Conservation (phyloP, 2,888 invertebrate species). For the Heteromurus nitidus region DNA sequence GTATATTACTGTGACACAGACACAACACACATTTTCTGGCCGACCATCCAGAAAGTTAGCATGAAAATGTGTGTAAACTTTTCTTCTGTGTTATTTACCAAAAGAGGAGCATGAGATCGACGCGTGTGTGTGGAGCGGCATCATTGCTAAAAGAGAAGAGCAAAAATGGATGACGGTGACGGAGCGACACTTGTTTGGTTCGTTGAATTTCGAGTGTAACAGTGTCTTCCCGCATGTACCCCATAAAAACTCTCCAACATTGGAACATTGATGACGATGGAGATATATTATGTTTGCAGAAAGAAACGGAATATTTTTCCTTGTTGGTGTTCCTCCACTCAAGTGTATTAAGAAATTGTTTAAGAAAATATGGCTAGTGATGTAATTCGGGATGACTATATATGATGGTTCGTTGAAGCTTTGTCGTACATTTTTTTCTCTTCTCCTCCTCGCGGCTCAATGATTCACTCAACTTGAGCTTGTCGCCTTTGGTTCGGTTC, state of each 20-base stretch:
- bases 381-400: too few relatives aligned
- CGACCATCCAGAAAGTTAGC: conserved; percentile 44
- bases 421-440: not conserved
- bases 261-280: too few relatives aligned
- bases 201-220: conserved; percentile 45
- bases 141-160: not conserved
- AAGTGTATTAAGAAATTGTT: not conserved
- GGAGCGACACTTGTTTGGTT: conserved; percentile 59
- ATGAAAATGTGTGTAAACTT: not conserved
- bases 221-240: too few relatives aligned
- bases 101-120: not conserved
- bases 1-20: not conserved
- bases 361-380: conserved; percentile 23
- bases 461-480: conserved; percentile 58
- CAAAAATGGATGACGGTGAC: conserved; percentile 50
- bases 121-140: not conserved
- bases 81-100: conserved; percentile 5
- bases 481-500: not conserved
- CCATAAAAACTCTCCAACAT: too few relatives aligned
- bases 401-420: conserved; percentile 40
- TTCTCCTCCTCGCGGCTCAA: conserved; percentile 46
- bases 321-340: not conserved
- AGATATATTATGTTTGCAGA: not conserved
- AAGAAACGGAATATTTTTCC: not conserved
- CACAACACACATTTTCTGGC: conserved; percentile 14